Percentiles rank a stretch among this genome's conserved stretches.
Evolutionary conservation across 2,888 invertebrate genomes (phyloP).

Genomic region (Alitta virens): DNA sequence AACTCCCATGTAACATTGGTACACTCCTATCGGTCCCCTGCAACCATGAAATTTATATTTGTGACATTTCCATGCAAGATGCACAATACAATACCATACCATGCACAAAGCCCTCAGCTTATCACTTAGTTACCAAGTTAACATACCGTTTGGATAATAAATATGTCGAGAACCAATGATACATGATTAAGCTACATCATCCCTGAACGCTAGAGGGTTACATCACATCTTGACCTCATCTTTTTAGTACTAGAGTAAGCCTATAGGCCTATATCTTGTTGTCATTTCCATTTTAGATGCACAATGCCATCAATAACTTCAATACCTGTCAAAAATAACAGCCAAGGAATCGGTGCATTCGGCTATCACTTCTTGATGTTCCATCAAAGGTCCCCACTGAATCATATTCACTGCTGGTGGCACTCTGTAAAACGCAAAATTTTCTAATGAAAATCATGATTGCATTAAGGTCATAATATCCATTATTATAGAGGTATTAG

Average conservation of each 20-base stretch:
- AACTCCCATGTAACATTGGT: constrained; percentile 50
- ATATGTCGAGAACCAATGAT: not conserved
- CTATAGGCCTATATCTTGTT: no score
- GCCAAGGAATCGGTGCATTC: constrained; percentile 45
- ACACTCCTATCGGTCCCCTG: constrained; percentile 55
- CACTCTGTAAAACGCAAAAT: constrained; percentile 33
- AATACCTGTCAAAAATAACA: constrained; percentile 45
- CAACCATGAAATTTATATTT: not conserved
- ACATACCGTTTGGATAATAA: not conserved
- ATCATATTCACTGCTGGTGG: constrained; percentile 64
- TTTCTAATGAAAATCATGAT: no score
- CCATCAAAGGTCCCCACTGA: constrained; percentile 64
- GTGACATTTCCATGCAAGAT: no score
- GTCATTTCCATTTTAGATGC: no score
- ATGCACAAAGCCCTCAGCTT: no score
- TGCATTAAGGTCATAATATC: no score
- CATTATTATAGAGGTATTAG: no score
- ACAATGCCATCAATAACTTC: no score
- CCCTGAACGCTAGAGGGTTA: not conserved
- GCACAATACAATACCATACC: no score
- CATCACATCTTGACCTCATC: no score
- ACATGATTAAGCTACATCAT: not conserved
- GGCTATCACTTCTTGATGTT: constrained; percentile 43
- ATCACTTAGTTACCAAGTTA: not conserved
- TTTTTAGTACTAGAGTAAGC: no score